Conservation (phyloP, 2,888 invertebrate species). For the Cantharis flavilabris region DNA sequence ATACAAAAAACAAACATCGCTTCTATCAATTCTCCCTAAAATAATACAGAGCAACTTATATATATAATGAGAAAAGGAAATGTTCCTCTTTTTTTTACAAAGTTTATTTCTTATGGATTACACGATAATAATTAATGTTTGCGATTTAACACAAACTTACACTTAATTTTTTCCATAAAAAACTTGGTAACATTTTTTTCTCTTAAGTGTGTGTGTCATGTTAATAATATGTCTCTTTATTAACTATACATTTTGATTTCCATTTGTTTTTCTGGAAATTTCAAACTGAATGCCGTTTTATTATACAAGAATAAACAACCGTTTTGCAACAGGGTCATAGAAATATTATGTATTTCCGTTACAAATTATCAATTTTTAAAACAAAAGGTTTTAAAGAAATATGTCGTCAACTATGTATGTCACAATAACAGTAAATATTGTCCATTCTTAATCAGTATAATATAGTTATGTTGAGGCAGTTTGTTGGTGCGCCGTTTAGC, state of each 20-base stretch:
- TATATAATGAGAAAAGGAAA: slow-evolving; percentile 54
- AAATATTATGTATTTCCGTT: neutral
- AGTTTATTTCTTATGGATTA: slow-evolving; percentile 26
- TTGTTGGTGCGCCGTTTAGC: slow-evolving; percentile 13
- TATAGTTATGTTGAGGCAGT: slow-evolving; percentile 29
- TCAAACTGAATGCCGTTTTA: neutral
- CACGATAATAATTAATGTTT: slow-evolving; percentile 7
- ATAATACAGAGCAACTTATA: slow-evolving; percentile 61
- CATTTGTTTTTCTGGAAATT: neutral
- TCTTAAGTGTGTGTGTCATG: slow-evolving; percentile 27
- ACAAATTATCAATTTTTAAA: neutral
- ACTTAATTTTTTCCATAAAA: slow-evolving; percentile 33
- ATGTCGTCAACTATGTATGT: neutral
- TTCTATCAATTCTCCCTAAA: slow-evolving; percentile 58
- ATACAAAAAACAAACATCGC: slow-evolving; percentile 68
- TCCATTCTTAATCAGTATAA: slow-evolving; percentile 36
- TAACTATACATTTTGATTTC: neutral
- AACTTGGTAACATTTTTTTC: slow-evolving; percentile 34
- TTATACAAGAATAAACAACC: neutral
- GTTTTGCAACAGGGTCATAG: neutral
- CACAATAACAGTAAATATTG: slow-evolving; percentile 34
- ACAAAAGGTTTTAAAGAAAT: neutral
- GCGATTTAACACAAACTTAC: slow-evolving; percentile 12
- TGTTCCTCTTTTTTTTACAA: slow-evolving; percentile 41
- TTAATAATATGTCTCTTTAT: slow-evolving; percentile 16